phyloP scores from a whole-genome alignment of 1,140 invertebrate genomes.

The Bombus pyrosoma region DNA sequence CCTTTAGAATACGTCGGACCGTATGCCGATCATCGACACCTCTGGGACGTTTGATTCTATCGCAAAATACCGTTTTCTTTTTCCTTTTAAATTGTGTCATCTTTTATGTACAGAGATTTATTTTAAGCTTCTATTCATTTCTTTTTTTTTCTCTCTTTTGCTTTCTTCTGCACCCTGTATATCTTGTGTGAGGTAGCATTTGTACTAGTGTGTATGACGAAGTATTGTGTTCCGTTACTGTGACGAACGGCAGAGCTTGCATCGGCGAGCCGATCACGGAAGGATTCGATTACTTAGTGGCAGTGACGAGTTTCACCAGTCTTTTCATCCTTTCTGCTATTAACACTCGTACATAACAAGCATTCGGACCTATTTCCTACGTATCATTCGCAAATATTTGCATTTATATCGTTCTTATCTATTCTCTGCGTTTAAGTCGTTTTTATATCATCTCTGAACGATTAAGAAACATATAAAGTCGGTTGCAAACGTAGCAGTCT shows the following conservation, averaged over 20 bases:
- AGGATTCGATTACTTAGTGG: slow-evolving; percentile 42
- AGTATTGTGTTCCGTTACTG: slow-evolving; percentile 70
- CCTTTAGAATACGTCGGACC: slow-evolving; percentile 3
- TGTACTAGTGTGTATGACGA: slow-evolving; percentile 78
- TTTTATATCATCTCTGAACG: not conserved
- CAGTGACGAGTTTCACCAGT: slow-evolving; percentile 54
- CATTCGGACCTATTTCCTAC: not conserved
- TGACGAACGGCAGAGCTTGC: slow-evolving; percentile 22
- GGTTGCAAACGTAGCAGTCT: not conserved
- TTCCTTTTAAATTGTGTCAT: slow-evolving; percentile 41
- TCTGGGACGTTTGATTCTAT: slow-evolving; percentile 34
- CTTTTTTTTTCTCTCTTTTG: slow-evolving; percentile 22
- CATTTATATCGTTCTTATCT: not conserved
- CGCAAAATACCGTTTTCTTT: slow-evolving; percentile 56
- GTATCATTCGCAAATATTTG: not conserved
- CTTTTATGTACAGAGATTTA: slow-evolving; percentile 69
- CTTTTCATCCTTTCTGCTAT: slow-evolving; percentile 3
- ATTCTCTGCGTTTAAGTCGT: not conserved
- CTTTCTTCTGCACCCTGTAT: slow-evolving; percentile 79
- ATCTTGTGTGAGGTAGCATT: slow-evolving; percentile 81
- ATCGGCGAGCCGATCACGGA: slow-evolving; percentile 25
- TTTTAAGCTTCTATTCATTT: slow-evolving; percentile 1
- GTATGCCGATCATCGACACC: not conserved
- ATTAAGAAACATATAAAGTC: not conserved
- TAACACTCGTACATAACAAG: not conserved